These are phyloP conservation scores for Junonia oenone DNA, from an alignment of 2,888 invertebrate species.

Conservation along the genomic window DNA sequence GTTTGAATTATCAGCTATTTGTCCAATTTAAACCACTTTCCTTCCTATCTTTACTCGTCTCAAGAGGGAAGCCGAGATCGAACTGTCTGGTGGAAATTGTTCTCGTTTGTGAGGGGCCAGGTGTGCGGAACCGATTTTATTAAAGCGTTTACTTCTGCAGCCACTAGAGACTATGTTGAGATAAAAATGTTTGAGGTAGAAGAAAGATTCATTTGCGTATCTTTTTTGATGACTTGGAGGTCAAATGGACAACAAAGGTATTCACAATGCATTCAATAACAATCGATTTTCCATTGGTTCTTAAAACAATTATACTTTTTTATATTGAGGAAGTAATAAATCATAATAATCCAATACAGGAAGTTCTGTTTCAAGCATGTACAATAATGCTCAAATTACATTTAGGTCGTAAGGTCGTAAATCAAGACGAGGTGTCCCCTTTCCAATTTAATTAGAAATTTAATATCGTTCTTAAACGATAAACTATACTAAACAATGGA, in stretches of 20 bases:
- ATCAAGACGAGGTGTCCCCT: conserved; percentile 26
- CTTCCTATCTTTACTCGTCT: background rate
- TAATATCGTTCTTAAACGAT: conserved; percentile 9
- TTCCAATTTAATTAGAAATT: conserved; percentile 23
- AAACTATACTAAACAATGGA: background rate
- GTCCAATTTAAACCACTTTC: conserved; percentile 2
- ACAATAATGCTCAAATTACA: conserved; percentile 3
- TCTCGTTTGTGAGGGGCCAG: conserved; percentile 11
- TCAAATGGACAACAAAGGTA: too few relatives aligned
- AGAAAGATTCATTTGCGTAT: conserved; percentile 1
- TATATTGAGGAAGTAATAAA: background rate
- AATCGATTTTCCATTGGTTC: background rate
- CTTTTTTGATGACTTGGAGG: background rate
- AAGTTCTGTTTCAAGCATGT: background rate
- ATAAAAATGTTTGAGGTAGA: conserved; percentile 8
- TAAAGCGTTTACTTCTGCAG: conserved; percentile 6
- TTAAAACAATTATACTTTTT: background rate
- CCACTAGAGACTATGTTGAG: conserved; percentile 5
- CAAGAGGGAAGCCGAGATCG: conserved; percentile 4
- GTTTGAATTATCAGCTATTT: background rate
- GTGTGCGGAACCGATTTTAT: conserved; percentile 14
- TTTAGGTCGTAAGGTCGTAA: conserved; percentile 14
- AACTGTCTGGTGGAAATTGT: conserved; percentile 23
- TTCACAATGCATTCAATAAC: too few relatives aligned
- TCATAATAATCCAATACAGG: background rate